A percentile compares a stretch with the other conserved stretches of the same genome.
Conservation (phyloP, 1,140 invertebrate genomes). For the Plectus sambesii region DNA sequence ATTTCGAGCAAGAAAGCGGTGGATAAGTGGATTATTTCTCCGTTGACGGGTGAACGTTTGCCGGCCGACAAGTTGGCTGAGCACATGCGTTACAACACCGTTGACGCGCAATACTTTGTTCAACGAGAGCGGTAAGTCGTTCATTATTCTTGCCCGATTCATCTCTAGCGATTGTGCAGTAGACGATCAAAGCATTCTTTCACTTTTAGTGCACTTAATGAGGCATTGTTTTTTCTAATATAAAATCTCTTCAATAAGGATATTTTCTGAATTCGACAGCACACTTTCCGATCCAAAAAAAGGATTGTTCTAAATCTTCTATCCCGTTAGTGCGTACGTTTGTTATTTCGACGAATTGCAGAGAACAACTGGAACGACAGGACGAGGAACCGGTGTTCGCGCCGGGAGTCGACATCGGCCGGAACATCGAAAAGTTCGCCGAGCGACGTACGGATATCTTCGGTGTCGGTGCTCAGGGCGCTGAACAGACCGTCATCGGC, state of each 20-base stretch:
- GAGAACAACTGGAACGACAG: conserved; percentile 56
- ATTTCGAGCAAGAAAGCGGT: conserved; percentile 52
- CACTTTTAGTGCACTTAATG: background rate
- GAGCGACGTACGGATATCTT: conserved; percentile 99
- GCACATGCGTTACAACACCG: conserved; percentile 87
- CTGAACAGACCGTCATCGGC: conserved; percentile 96
- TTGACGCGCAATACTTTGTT: conserved; percentile 96
- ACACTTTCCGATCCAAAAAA: too few species aligned
- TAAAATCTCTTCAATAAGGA: background rate
- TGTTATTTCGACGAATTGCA: conserved; percentile 14
- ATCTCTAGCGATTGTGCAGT: conserved; percentile 8
- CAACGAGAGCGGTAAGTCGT: conserved; percentile 74
- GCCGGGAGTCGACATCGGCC: conserved; percentile 74
- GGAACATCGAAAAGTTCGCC: conserved; percentile 83
- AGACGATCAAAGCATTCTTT: background rate
- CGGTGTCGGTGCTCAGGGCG: conserved; percentile 72
- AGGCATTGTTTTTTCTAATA: background rate
- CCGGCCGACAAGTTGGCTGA: conserved; percentile 91
- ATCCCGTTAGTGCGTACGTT: background rate
- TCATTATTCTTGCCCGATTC: conserved; percentile 10
- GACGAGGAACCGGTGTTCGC: conserved; percentile 76
- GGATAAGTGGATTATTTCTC: conserved; percentile 90
- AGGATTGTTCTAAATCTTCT: too few species aligned
- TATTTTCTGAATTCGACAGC: background rate
- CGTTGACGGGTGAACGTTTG: conserved; percentile 92